Conservation (phyloP, 2,888 invertebrate genomes). For the Blera fallax region DNA sequence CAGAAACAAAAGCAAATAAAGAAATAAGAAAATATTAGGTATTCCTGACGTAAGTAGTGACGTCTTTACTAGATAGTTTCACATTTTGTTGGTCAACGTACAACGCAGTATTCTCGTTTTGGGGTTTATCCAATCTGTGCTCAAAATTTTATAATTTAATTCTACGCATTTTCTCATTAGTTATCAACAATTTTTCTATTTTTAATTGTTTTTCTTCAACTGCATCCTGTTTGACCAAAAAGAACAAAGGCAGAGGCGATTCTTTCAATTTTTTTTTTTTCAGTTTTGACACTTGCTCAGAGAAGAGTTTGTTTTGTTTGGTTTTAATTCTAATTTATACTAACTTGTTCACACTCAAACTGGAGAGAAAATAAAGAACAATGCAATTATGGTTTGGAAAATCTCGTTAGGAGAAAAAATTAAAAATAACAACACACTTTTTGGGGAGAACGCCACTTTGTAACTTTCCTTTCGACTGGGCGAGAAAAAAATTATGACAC, state of each 20-base stretch:
- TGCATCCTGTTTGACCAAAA: background rate
- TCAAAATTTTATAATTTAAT: background rate
- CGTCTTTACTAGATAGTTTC: slow-evolving; percentile 51
- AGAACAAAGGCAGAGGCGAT: slow-evolving; percentile 55
- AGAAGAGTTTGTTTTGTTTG: slow-evolving; percentile 16
- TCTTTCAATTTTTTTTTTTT: slow-evolving; percentile 25
- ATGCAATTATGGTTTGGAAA: slow-evolving; percentile 1
- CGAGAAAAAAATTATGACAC: slow-evolving; percentile 68
- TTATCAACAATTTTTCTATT: slow-evolving; percentile 54
- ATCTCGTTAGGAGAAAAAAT: slow-evolving; percentile 36
- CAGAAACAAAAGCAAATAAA: slow-evolving; percentile 10
- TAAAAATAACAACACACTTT: slow-evolving; percentile 64
- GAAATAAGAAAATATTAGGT: slow-evolving; percentile 11
- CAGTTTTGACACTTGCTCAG: slow-evolving; percentile 54
- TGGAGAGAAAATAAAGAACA: background rate
- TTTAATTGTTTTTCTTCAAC: slow-evolving; percentile 18
- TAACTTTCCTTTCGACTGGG: slow-evolving; percentile 59
- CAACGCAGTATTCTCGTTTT: slow-evolving; percentile 44
- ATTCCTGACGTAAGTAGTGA: slow-evolving; percentile 70
- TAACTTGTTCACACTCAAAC: slow-evolving; percentile 52
- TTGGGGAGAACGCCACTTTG: slow-evolving; percentile 31
- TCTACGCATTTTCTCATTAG: slow-evolving; percentile 21
- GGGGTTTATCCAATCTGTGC: background rate
- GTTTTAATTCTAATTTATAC: slow-evolving; percentile 23
- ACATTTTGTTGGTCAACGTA: slow-evolving; percentile 4